Conservation (phyloP, 2,888 invertebrate genomes). For the Amphimallon solstitiale region DNA sequence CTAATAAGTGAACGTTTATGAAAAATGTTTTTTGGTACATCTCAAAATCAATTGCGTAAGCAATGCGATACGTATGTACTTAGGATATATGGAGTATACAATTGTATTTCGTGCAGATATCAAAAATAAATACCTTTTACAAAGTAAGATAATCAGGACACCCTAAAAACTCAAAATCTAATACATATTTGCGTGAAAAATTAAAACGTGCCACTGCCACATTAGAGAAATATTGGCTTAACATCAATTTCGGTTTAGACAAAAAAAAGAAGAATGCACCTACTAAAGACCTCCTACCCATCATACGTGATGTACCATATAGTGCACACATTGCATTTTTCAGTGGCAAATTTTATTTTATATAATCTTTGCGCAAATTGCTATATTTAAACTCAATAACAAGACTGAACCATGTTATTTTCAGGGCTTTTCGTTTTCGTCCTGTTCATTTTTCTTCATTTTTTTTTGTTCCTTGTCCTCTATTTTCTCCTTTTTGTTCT, state of each 20-base stretch:
- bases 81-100: too few relatives aligned
- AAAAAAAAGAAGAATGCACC: not conserved
- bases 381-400: conserved; percentile 51
- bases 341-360: conserved; percentile 51
- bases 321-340: conserved; percentile 42
- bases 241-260: not conserved
- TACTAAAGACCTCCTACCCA: conserved; percentile 7
- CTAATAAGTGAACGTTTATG: too few relatives aligned
- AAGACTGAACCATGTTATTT: conserved; percentile 50
- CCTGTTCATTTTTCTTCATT: conserved; percentile 3
- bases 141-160: too few relatives aligned
- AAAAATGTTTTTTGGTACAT: too few relatives aligned
- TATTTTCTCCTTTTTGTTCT: conserved; percentile 38
- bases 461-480: conserved; percentile 22
- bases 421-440: conserved; percentile 37
- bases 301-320: not conserved
- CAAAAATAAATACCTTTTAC: too few relatives aligned
- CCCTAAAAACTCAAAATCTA: too few relatives aligned
- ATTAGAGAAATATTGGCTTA: conserved; percentile 7
- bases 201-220: too few relatives aligned
- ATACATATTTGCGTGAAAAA: too few relatives aligned
- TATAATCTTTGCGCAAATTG: conserved; percentile 50
- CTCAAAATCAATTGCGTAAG: too few relatives aligned
- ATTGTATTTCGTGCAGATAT: too few relatives aligned
- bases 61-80: too few relatives aligned